Percentiles rank a stretch among this genome's conserved stretches.
Evolutionary conservation across 2,888 invertebrate genomes (phyloP).

Genomic region (Sphaerophoria taeniata): DNA sequence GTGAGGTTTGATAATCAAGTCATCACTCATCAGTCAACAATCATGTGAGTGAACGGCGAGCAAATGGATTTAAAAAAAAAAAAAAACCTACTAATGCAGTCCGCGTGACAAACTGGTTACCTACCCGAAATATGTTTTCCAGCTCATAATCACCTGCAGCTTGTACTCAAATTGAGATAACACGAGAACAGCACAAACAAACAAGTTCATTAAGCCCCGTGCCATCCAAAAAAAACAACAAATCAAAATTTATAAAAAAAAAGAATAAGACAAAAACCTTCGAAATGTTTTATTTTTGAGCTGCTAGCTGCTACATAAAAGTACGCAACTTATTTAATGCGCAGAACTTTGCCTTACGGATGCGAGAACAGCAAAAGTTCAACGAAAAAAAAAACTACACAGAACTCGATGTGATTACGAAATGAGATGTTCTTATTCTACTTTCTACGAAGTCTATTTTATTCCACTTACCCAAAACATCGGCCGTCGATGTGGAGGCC

Average conservation of each 20-base stretch:
- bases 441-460: background rate
- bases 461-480: conserved; percentile 93
- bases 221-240: background rate
- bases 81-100: conserved; percentile 40
- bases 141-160: conserved; percentile 24
- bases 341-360: conserved; percentile 55
- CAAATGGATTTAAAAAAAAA: background rate
- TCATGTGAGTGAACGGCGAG: conserved; percentile 16
- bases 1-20: background rate
- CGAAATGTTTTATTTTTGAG: conserved; percentile 15
- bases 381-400: conserved; percentile 24
- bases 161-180: conserved; percentile 18
- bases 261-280: conserved; percentile 15
- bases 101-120: conserved; percentile 53
- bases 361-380: conserved; percentile 1
- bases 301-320: conserved; percentile 23
- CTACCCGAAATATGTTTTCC: conserved; percentile 8
- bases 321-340: conserved; percentile 69
- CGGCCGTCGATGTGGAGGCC: conserved; percentile 87
- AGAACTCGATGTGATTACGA: conserved; percentile 59
- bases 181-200: background rate
- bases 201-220: background rate
- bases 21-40: background rate
- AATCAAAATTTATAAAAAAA: background rate
- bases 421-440: conserved; percentile 17